phyloP scores from a whole-genome alignment of 2,113 vertebrate species.

The Arizona elegans region DNA sequence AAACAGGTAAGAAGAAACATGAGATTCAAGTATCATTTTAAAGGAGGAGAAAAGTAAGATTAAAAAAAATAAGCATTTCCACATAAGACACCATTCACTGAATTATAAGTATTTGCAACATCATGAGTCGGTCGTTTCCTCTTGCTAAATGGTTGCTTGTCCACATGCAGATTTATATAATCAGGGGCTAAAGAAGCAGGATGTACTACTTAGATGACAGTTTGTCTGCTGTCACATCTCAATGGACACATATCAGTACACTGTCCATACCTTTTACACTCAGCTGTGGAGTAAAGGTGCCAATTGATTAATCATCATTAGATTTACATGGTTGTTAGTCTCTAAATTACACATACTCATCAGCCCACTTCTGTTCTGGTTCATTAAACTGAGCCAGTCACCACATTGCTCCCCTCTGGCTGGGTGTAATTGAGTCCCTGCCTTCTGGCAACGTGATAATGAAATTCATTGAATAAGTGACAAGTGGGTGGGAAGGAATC shows the following conservation, averaged over 20 bases:
- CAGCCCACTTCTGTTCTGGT: conserved; percentile 40
- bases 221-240: background rate
- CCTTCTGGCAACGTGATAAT: conserved; percentile 61
- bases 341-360: conserved; percentile 44
- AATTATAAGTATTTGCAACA: background rate
- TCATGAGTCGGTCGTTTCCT: background rate
- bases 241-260: background rate
- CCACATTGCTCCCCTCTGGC: conserved; percentile 33
- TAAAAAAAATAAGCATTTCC: background rate
- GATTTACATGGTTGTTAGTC: background rate
- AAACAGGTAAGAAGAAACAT: background rate
- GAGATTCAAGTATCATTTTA: background rate
- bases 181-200: background rate
- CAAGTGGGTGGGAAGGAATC: conserved; percentile 45
- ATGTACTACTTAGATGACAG: background rate
- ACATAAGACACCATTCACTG: background rate
- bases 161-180: background rate
- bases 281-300: background rate
- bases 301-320: conserved; percentile 32
- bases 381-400: conserved; percentile 43
- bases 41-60: background rate
- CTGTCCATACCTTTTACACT: background rate
- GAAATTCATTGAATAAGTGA: conserved; percentile 45
- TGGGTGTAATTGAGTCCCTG: conserved; percentile 50
- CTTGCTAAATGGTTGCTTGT: background rate